Evolutionary conservation across 2,113 vertebrate species (phyloP), one percentile per base, ranked within the genome.

Genomic region (Dipodomys stephensi): DNA sequence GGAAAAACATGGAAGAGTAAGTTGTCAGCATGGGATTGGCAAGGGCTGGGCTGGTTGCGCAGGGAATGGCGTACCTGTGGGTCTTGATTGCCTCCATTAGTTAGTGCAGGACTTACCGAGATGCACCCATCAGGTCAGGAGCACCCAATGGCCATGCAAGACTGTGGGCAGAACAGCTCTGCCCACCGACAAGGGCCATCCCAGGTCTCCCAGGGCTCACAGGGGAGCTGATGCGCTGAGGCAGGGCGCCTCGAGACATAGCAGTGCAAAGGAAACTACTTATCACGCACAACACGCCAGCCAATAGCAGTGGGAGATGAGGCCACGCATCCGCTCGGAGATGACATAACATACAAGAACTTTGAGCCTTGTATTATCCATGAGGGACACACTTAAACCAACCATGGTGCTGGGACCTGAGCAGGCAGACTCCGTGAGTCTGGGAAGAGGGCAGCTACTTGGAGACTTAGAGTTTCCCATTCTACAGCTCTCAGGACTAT

Each of bases 91-190:
- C 82, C 10, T 2, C 4, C 7, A 5, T 39, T 39, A 39, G n/a
- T 23, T 15, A 6, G 25, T 1, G 27, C 5, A 0, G 4, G 8
- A 23, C 78, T 23, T 7, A 0, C 4, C 0, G 0, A 8, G 72
- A 39, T 6, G 12, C 23, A 0, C 0, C 73, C 2, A 1, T 20
- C 1, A 1, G 0, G 3, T 4, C 2, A n/a, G 5, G 62, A 68
- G 15, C 46, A 6, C 2, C 0, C 1, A 27, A 13, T n/a, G 32
- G 20, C 35, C 32, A 3, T 13, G 49, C 49, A 53, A 53, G 10
- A 9, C 9, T 13, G 39, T 39, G 30, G 67, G 69, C 69, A 72
- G 49, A 5, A 39, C 39, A 39, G 39, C 39, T 6, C 39, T 39
- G 39, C 39, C 39, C 39, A 35, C 0, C 4, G 46, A 49, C 53